Evolutionary conservation across 1,140 invertebrate genomes (phyloP).

Genomic region (Plodia interpunctella): DNA sequence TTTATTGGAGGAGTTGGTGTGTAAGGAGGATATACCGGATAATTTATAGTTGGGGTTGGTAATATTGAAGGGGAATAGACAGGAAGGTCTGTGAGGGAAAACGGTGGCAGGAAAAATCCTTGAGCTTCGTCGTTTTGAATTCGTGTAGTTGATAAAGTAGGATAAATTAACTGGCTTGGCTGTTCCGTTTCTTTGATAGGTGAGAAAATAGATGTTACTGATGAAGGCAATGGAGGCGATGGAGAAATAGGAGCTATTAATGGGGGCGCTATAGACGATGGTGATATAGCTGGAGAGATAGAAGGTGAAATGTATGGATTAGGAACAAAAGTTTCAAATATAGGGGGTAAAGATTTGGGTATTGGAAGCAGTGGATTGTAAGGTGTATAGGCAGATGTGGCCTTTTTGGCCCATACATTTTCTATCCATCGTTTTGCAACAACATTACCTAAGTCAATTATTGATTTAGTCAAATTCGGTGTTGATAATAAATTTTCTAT

Average conservation of each 20-base stretch:
- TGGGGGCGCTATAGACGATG: too few relatives aligned
- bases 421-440: background rate
- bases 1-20: conserved; percentile 6
- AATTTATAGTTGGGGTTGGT: conserved; percentile 9
- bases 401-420: background rate
- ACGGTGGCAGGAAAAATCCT: background rate
- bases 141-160: background rate
- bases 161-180: background rate
- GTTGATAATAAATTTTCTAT: conserved; percentile 1
- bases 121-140: background rate
- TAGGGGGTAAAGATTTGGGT: background rate
- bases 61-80: background rate
- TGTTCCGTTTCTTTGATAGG: background rate
- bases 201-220: background rate
- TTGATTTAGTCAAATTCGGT: background rate
- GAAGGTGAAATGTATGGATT: background rate
- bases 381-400: background rate
- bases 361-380: background rate
- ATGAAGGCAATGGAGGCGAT: background rate
- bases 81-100: background rate
- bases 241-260: background rate
- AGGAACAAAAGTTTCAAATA: background rate
- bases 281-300: too few relatives aligned
- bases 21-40: conserved; percentile 3
- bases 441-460: background rate